Percentiles rank a stretch among this genome's conserved stretches.
phyloP scores from a whole-genome alignment of 2,113 vertebrate species.

The Thinocorus orbignyianus region DNA sequence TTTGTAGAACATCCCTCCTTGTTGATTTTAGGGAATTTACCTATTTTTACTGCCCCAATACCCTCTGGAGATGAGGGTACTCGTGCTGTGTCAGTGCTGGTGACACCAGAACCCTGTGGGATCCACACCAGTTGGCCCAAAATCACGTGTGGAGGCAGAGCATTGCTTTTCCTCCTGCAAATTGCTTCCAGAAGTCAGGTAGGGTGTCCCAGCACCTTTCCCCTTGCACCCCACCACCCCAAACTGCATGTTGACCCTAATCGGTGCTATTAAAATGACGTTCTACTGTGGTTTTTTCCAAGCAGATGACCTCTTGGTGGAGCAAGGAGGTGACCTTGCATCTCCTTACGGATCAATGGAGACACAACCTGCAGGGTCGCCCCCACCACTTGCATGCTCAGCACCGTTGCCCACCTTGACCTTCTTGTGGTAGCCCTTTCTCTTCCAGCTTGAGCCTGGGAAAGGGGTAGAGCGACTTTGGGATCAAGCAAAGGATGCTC shows the following conservation, averaged over 20 bases:
- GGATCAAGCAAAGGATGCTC: neutral
- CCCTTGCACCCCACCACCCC: neutral
- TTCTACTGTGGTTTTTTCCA: neutral
- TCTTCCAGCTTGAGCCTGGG: neutral
- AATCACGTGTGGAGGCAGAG: neutral
- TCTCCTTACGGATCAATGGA: accelerated
- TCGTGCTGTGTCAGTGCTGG: neutral
- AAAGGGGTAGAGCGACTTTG: neutral
- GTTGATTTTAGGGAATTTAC: neutral
- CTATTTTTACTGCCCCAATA: neutral
- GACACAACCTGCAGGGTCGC: neutral
- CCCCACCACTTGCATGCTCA: accelerated
- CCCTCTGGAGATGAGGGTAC: neutral
- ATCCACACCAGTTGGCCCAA: accelerated
- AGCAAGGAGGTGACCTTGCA: neutral
- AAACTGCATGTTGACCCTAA: no score
- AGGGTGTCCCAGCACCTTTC: neutral
- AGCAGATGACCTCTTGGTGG: neutral
- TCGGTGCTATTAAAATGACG: accelerated
- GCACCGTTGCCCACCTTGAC: neutral
- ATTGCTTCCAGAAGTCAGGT: neutral
- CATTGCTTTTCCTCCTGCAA: neutral
- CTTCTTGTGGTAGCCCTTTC: neutral
- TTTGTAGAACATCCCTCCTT: accelerated
- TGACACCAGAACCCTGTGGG: neutral